phyloP scores from a whole-genome alignment of 2,888 invertebrate genomes.

The Trachelus iudaicus region DNA sequence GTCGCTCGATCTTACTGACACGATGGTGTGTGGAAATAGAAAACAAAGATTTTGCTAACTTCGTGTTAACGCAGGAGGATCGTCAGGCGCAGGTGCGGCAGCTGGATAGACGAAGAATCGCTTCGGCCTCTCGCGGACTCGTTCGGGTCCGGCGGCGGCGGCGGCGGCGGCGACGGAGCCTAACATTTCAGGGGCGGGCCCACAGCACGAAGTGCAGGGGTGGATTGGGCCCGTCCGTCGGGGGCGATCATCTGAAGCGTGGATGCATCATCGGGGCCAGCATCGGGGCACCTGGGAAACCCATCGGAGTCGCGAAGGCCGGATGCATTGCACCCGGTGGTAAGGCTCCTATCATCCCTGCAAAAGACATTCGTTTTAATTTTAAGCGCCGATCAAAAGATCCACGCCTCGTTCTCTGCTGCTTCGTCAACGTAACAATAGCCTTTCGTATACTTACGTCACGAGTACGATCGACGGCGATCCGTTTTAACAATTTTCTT shows the following conservation, averaged over 20 bases:
- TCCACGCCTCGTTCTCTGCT: not conserved
- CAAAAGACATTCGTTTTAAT: constrained; percentile 38
- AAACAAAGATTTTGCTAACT: constrained; percentile 57
- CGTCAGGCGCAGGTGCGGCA: constrained; percentile 41
- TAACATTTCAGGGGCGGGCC: constrained; percentile 67
- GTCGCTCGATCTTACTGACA: not conserved
- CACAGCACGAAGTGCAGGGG: constrained; percentile 70
- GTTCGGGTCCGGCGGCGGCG: constrained; percentile 21
- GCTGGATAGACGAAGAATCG: constrained; percentile 17
- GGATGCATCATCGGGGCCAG: constrained; percentile 82
- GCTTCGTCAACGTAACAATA: not conserved
- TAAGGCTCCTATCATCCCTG: constrained; percentile 65
- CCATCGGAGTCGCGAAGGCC: constrained; percentile 68
- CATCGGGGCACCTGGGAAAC: constrained; percentile 68
- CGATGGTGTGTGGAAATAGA: constrained; percentile 23
- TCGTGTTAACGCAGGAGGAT: constrained; percentile 52
- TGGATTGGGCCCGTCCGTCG: constrained; percentile 68
- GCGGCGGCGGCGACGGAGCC: constrained; percentile 17
- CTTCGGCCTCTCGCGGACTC: constrained; percentile 23
- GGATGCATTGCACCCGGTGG: constrained; percentile 68
- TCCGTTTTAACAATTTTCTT: not conserved
- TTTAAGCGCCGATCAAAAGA: not conserved
- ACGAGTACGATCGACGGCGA: constrained; percentile 24
- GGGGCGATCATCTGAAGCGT: constrained; percentile 86
- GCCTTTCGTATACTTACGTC: constrained; percentile 42